A percentile compares a stretch with the other conserved stretches of the same genome.
Evolutionary conservation across 2,113 vertebrate genomes (phyloP).

Genomic region (Prionailurus bengalensis): DNA sequence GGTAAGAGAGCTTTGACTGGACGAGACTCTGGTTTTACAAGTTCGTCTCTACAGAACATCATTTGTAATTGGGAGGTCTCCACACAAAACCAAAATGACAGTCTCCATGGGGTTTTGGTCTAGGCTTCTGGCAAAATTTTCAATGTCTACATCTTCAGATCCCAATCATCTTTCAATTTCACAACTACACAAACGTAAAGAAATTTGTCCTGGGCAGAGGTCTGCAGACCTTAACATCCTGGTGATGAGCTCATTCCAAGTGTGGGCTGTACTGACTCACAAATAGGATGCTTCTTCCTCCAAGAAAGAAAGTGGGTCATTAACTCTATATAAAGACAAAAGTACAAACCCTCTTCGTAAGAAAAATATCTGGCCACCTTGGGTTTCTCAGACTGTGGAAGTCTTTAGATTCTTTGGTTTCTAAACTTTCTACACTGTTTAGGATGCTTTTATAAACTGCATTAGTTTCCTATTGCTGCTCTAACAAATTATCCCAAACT

Average conservation of each 20-base stretch:
- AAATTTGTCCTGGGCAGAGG: neutral
- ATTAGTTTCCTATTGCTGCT: neutral
- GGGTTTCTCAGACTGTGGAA: neutral
- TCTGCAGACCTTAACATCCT: neutral
- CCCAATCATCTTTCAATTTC: neutral
- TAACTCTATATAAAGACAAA: neutral
- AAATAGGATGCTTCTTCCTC: neutral
- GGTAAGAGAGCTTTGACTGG: neutral
- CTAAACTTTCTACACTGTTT: neutral
- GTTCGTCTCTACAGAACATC: neutral
- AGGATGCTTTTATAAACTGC: neutral
- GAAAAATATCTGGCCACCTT: neutral
- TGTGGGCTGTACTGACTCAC: neutral
- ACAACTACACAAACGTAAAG: neutral
- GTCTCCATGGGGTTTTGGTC: neutral
- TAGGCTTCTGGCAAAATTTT: neutral
- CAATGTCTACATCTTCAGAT: neutral
- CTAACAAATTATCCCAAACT: neutral
- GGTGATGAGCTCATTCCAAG: neutral
- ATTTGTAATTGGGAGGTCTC: neutral
- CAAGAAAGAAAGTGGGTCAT: neutral
- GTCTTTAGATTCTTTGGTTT: neutral
- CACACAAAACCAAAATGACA: neutral
- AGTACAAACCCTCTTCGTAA: neutral
- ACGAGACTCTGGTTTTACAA: neutral